Percentiles rank a stretch among this genome's conserved stretches.
Evolutionary conservation across 2,888 invertebrate genomes (phyloP).

Genomic region (Noctuana brunneofusca): DNA sequence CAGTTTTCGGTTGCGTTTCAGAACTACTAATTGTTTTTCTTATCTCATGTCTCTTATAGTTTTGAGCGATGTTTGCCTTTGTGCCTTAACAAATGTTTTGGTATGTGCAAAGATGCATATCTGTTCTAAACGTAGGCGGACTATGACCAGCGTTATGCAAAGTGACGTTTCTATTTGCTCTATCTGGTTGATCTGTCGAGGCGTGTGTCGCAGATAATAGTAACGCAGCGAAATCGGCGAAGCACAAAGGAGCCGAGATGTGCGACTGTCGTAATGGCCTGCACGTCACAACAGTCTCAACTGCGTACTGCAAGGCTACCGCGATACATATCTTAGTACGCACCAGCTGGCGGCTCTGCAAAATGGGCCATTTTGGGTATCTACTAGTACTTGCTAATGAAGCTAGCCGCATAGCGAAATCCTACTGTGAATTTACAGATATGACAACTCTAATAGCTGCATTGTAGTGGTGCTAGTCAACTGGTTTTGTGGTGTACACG

Average conservation of each 20-base stretch:
- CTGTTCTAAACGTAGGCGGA: conserved; percentile 52
- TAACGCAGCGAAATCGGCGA: conserved; percentile 73
- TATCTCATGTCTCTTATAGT: not conserved
- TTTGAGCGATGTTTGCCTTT: not conserved
- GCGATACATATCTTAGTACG: conserved; percentile 75
- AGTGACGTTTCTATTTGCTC: conserved; percentile 79
- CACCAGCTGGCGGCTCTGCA: conserved; percentile 75
- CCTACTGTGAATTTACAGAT: conserved; percentile 71
- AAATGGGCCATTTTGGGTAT: conserved; percentile 79
- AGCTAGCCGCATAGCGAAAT: conserved; percentile 70
- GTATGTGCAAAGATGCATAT: conserved; percentile 38
- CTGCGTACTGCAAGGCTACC: conserved; percentile 61
- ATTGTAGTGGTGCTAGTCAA: conserved; percentile 59
- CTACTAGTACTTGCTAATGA: conserved; percentile 81
- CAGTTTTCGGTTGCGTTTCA: conserved; percentile 31
- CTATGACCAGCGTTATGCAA: conserved; percentile 69
- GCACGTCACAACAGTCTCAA: conserved; percentile 71
- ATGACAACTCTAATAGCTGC: conserved; percentile 65
- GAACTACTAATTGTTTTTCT: conserved; percentile 35
- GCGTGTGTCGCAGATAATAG: conserved; percentile 68
- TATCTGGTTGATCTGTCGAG: conserved; percentile 78
- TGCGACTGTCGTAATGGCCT: conserved; percentile 72
- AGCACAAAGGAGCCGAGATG: conserved; percentile 79
- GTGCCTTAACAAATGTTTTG: conserved; percentile 31
- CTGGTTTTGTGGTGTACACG: conserved; percentile 57